Base-by-base conservation (phyloP, 64 coral and sea anemone species). In the Trachythela sp. region DNA sequence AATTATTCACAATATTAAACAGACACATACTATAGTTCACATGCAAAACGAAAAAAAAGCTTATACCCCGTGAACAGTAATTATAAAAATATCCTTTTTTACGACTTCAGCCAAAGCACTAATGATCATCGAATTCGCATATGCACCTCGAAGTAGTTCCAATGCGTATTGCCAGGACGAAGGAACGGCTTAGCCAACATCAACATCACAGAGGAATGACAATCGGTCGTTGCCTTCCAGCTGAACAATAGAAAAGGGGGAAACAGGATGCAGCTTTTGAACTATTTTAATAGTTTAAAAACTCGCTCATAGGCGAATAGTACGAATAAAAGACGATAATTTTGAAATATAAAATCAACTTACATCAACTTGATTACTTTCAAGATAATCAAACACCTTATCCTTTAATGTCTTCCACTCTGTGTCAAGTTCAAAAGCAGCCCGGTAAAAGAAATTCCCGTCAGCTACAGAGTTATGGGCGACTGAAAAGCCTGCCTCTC, bases 1-100 rank as follows among this genome's bases (percentile, higher is more conserved):
- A n/a, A n/a, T n/a, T n/a, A n/a, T n/a, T n/a, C n/a, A n/a, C n/a
- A n/a, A n/a, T n/a, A n/a, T n/a, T n/a, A n/a, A n/a, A n/a, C n/a
- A n/a, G n/a, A n/a, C n/a, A n/a, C n/a, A n/a, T n/a, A n/a, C n/a
- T n/a, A n/a, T n/a, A n/a, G n/a, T n/a, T n/a, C n/a, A n/a, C 15
- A 7, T 49, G 7, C 7, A 7, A 49, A 7, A 49, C 7, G 15
- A 49, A 49, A 7, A 49, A 7, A 49, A 49, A 7, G 48, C 15
- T 15, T 6, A 85, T 91, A 91, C 90, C 84, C 90, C 90, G 75
- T 91, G 84, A 32, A 86, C 84, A 32, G 90, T 91, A 48, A 91
- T 54, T 48, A 91, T 77, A 31, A 75, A 24, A 33, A 91, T 86
- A 26, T 77, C 77, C 59, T 76, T 31, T 39, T 86, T 2, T 48